Evolutionary conservation across 2,113 vertebrate species (phyloP).

Genomic region (Azemiops feae): DNA sequence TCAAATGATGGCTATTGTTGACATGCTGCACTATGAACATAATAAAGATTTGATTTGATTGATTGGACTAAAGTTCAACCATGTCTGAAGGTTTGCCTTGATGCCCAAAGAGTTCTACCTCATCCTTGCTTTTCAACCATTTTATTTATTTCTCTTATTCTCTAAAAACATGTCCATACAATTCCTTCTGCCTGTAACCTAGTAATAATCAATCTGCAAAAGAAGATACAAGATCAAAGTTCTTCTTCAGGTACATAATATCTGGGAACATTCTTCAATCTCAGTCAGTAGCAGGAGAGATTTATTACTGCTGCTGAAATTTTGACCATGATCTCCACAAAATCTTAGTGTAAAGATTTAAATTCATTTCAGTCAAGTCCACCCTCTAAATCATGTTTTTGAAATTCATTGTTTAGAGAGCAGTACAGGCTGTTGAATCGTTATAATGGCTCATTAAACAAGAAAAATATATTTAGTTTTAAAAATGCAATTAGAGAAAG

Average conservation of each 20-base stretch:
- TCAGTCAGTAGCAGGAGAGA: not conserved
- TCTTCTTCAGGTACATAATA: not conserved
- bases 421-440: not conserved
- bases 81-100: not conserved
- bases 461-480: not conserved
- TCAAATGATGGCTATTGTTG: not conserved
- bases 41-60: not conserved
- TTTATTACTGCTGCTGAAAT: not conserved
- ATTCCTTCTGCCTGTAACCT: not conserved
- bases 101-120: not conserved
- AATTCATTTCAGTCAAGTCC: not conserved
- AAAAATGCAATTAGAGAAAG: not conserved
- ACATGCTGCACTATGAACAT: not conserved
- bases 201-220: not conserved
- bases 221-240: not conserved
- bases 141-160: not conserved
- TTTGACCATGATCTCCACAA: not conserved
- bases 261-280: not conserved
- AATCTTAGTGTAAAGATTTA: not conserved
- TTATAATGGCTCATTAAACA: not conserved
- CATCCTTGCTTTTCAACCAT: not conserved
- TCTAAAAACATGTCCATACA: not conserved
- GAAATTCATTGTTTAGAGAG: not conserved
- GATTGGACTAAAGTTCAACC: not conserved
- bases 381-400: not conserved